phyloP scores from a whole-genome alignment of 2,113 vertebrate species.

The Potamarius usumacintae region DNA sequence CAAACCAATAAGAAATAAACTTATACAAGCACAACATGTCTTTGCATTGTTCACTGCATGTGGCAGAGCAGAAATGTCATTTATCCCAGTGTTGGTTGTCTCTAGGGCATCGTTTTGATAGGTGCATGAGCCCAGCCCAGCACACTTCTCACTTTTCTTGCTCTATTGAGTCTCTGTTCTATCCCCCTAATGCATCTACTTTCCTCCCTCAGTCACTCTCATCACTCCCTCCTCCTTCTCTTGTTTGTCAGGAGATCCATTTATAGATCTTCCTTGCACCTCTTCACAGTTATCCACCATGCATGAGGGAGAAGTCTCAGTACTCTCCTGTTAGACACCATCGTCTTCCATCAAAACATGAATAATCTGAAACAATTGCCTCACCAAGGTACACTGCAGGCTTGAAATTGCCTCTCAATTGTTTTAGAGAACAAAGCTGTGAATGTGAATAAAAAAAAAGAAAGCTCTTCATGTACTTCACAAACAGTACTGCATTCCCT shows the following conservation, averaged over 20 bases:
- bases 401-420: slow-evolving; percentile 36
- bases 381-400: slow-evolving; percentile 33
- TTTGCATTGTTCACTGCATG: background rate
- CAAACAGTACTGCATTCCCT: background rate
- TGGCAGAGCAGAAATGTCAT: background rate
- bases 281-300: slow-evolving; percentile 24
- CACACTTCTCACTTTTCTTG: slow-evolving; percentile 22
- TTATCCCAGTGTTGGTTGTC: slow-evolving; percentile 16
- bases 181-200: slow-evolving; percentile 33
- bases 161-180: slow-evolving; percentile 24
- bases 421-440: slow-evolving; percentile 39
- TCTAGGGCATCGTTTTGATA: slow-evolving; percentile 27
- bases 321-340: slow-evolving; percentile 21
- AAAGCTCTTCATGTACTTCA: background rate
- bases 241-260: slow-evolving; percentile 47
- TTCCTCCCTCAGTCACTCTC: slow-evolving; percentile 13
- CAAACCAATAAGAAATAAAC: slow-evolving; percentile 14
- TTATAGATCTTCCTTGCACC: slow-evolving; percentile 36
- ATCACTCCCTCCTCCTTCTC: slow-evolving; percentile 17
- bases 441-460: slow-evolving; percentile 22
- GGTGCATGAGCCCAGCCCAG: slow-evolving; percentile 21
- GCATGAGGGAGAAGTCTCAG: slow-evolving; percentile 26
- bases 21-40: slow-evolving; percentile 1
- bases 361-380: slow-evolving; percentile 47
- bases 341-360: slow-evolving; percentile 41